phyloP scores from a whole-genome alignment of 2,113 vertebrate species.

The Ptilonorhynchus violaceus region DNA sequence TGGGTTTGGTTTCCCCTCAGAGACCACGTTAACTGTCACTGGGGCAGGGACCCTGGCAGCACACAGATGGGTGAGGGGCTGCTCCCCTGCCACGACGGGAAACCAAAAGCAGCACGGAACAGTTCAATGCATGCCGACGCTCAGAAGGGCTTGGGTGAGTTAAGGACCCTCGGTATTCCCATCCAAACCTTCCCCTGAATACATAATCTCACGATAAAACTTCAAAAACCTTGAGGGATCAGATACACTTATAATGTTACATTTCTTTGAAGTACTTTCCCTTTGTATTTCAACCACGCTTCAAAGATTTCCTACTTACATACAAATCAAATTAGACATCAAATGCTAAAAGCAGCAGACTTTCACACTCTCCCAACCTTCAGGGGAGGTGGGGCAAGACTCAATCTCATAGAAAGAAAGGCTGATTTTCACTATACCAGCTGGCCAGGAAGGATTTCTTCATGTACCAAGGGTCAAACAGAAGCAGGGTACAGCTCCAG shows the following conservation, averaged over 20 bases:
- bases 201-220: slow-evolving; percentile 14
- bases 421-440: neutral
- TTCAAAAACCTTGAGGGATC: slow-evolving; percentile 6
- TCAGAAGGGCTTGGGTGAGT: neutral
- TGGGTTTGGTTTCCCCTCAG: neutral
- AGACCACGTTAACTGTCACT: neutral
- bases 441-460: neutral
- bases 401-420: neutral
- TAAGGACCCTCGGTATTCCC: neutral
- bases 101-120: neutral
- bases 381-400: neutral
- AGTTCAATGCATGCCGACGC: neutral
- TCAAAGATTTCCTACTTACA: slow-evolving; percentile 16
- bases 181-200: neutral
- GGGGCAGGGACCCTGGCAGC: neutral
- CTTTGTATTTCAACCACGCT: neutral
- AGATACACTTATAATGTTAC: neutral
- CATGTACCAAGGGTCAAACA: neutral
- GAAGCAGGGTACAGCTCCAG: neutral
- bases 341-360: neutral
- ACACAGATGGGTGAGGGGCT: neutral
- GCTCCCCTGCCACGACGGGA: accelerated
- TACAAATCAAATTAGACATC: neutral
- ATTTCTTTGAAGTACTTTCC: slow-evolving; percentile 27
- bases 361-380: neutral